These are phyloP conservation scores for Ophthalmolycus amberensis DNA, from an alignment of 2,113 vertebrate genomes.

Conservation along the genomic window DNA sequence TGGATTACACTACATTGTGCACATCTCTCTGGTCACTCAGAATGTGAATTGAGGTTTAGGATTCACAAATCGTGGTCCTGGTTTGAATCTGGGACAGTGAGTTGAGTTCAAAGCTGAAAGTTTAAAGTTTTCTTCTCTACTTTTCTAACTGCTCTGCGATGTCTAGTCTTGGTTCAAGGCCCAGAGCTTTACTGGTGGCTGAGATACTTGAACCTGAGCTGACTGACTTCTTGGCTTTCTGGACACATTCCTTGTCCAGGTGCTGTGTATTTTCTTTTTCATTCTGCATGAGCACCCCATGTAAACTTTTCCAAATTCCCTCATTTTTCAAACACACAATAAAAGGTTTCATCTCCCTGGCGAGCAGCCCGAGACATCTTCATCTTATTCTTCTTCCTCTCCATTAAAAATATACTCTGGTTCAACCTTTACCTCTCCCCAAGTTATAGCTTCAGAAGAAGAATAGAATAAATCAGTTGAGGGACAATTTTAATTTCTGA, in stretches of 20 bases:
- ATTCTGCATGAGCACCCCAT: slow-evolving; percentile 66
- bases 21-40: neutral
- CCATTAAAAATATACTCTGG: slow-evolving; percentile 11
- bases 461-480: neutral
- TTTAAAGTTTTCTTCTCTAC: neutral
- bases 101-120: neutral
- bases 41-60: neutral
- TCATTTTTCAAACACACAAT: slow-evolving; percentile 68
- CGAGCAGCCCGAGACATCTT: slow-evolving; percentile 22
- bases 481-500: neutral
- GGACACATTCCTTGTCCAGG: slow-evolving; percentile 73
- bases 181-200: slow-evolving; percentile 23
- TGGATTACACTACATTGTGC: neutral
- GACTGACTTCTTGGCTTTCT: slow-evolving; percentile 19
- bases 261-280: slow-evolving; percentile 84
- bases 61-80: slow-evolving; percentile 30
- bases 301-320: slow-evolving; percentile 64
- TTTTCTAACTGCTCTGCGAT: slow-evolving; percentile 1
- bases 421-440: slow-evolving; percentile 2
- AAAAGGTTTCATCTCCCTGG: slow-evolving; percentile 68
- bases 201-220: slow-evolving; percentile 30
- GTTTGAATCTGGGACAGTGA: slow-evolving; percentile 12
- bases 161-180: slow-evolving; percentile 36
- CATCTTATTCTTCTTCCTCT: neutral
- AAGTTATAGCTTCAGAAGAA: slow-evolving; percentile 16